These are phyloP conservation scores for Pipistrellus pygmaeus DNA, from an alignment of 2,797 vertebrate species.

Conservation along the genomic window DNA sequence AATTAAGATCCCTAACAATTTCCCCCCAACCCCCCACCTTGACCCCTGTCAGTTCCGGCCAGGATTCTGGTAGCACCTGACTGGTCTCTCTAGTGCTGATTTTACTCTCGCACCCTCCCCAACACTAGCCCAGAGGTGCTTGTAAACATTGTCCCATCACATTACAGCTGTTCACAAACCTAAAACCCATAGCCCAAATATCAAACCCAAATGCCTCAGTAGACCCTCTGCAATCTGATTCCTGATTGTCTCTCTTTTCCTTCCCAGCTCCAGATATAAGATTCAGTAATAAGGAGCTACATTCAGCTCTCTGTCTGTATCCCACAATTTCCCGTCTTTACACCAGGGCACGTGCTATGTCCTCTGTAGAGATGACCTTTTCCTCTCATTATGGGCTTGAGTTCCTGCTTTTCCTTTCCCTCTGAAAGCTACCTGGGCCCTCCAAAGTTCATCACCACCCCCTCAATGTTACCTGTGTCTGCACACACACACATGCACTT, in stretches of 20 bases:
- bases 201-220: neutral
- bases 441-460: neutral
- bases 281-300: neutral
- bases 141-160: neutral
- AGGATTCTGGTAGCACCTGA: neutral
- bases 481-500: no score
- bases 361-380: neutral
- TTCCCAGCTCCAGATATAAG: neutral
- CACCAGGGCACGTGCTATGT: fast-evolving
- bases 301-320: neutral
- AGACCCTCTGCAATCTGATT: neutral
- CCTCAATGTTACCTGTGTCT: fast-evolving
- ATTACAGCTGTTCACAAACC: neutral
- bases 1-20: neutral
- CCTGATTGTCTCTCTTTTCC: neutral
- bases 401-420: neutral
- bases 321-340: neutral
- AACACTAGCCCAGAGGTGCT: neutral
- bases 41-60: neutral
- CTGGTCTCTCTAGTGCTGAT: neutral
- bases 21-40: neutral
- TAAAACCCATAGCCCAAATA: neutral
- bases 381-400: neutral
- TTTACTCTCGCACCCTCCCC: neutral
- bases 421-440: neutral